Base-by-base conservation (phyloP, 2,888 invertebrate genomes). In the Hypselothyrea guttata region DNA sequence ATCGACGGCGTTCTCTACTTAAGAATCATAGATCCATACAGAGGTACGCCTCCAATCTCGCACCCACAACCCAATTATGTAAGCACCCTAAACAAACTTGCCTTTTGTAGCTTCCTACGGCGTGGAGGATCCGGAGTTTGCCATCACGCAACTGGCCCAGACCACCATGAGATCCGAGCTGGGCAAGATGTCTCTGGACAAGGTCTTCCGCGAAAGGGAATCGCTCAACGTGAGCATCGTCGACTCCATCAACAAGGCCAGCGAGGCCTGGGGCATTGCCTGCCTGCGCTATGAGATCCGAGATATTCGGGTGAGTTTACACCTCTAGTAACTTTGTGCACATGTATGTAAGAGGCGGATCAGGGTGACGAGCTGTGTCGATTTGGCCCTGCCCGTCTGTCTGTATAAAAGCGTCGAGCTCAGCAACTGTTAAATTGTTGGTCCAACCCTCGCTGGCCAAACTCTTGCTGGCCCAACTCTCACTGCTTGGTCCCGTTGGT, bases 111-210 rank as follows among this genome's bases (percentile, higher is more conserved):
- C 95, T 44, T 98, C 98, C 70, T 99, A 99, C 90, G 99, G 99
- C 15, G 99, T 99, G 7, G 98, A 99, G 91, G 99, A 99, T 91
- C 98, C 99, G 0, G 99, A 99, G 90, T 99, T 98, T 92, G 99
- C 99, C 0, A 97, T 99, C 61, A 98, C 98, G 1, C 99, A 99
- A 90, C 91, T 99, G 40, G 99, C 99, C 1, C 99, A 99, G 92
- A 99, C 99, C 0, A 99, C 99, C 0, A 99, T 99, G 99, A 93
- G 99, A 88, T 98, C 98, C 0, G 99, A 99, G 90, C 92, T 99
- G 35, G 99, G 99, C 56, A 98, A 98, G 91, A 99, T 99, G 90
- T 93, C 96, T 1, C 90, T 99, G 68, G 99, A 99, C 89, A 97
- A 97, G 89, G 96, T 99, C 9, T 99, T 99, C 89, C 92, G 96